Evolutionary conservation across 1,140 invertebrate species (phyloP), one percentile per base, ranked within the genome.

Genomic region (Cataglyphis hispanica): DNA sequence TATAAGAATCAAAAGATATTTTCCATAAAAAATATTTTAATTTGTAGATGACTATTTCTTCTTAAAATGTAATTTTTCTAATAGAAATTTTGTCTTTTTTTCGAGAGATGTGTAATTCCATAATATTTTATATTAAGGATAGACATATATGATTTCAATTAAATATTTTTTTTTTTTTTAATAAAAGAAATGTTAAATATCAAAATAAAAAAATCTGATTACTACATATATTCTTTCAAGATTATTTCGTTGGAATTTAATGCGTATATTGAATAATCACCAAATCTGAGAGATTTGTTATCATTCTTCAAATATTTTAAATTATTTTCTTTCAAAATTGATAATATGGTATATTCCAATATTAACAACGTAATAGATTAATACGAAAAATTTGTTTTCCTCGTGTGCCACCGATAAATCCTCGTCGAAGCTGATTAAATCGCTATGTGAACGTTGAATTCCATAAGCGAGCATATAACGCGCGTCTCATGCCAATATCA

Each of bases 381-480:
- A 80, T 70, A 34, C 34, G 8, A 80, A 80, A 80, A 80, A 40
- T 70, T 40, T 80, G 10, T 53, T 50, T 19, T 56, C 16, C 22
- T 6, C 16, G 7, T 22, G 0, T 69, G 5, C 2, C 50, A 13
- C 2, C 43, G 50, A 53, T 69, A 80, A 69, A 80, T 80, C 43
- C 22, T 40, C 50, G n/a, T 69, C 34, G 16, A 22, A n/a, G 19
- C 22, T 58, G 50, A 81, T 81, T 81, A 81, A 81, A 81, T 13
- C 19, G 50, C 50, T 6, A 81, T 37, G 50, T 72, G 37, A 81
- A 46, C 37, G 37, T 72, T 34, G 11, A 72, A 81, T 81, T 81
- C 66, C 66, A 81, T 58, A 58, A 72, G 27, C 50, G 77, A 37
- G 2, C 27, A 27, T 46, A 27, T 37, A 56, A 31, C 74, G 19